A percentile compares a stretch with the other conserved stretches of the same genome.
phyloP scores from a whole-genome alignment of 2,113 vertebrate species.

The Nannospalax galili region DNA sequence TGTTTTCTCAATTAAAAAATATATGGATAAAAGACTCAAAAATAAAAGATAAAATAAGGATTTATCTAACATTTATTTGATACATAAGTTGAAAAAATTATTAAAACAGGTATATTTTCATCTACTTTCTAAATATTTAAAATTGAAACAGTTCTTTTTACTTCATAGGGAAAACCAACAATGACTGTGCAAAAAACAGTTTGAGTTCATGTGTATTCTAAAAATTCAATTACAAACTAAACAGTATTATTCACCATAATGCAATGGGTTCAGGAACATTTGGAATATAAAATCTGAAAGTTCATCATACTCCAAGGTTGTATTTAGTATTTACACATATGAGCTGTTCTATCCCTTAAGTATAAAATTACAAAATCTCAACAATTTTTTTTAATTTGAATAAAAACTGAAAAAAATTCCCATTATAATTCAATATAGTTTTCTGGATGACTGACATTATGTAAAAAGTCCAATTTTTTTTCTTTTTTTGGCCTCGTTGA shows the following conservation, averaged over 20 bases:
- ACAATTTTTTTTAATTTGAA: background rate
- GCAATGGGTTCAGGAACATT: background rate
- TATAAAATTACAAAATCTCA: no score
- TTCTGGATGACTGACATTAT: background rate
- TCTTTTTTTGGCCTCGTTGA: no score
- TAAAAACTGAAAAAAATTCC: no score
- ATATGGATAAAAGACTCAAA: slow-evolving; percentile 18
- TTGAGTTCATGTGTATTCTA: slow-evolving; percentile 6
- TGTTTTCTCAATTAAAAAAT: slow-evolving; percentile 49
- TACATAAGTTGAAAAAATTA: slow-evolving; percentile 39
- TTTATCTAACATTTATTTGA: slow-evolving; percentile 63
- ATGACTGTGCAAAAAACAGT: background rate
- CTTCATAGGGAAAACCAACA: background rate
- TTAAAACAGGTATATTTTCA: slow-evolving; percentile 33
- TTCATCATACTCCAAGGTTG: background rate
- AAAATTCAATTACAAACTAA: slow-evolving; percentile 25
- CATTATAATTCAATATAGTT: background rate
- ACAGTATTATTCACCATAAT: slow-evolving; percentile 5
- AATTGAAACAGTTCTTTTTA: slow-evolving; percentile 41
- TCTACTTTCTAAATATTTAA: slow-evolving; percentile 54
- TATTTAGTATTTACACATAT: slow-evolving; percentile 6
- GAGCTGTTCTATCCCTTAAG: background rate
- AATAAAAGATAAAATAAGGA: slow-evolving; percentile 36
- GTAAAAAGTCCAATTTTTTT: no score
- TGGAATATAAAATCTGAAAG: background rate